Evolutionary conservation across 2,888 invertebrate species (phyloP), one percentile per base, ranked within the genome.

Genomic region (Griposia aprilina): DNA sequence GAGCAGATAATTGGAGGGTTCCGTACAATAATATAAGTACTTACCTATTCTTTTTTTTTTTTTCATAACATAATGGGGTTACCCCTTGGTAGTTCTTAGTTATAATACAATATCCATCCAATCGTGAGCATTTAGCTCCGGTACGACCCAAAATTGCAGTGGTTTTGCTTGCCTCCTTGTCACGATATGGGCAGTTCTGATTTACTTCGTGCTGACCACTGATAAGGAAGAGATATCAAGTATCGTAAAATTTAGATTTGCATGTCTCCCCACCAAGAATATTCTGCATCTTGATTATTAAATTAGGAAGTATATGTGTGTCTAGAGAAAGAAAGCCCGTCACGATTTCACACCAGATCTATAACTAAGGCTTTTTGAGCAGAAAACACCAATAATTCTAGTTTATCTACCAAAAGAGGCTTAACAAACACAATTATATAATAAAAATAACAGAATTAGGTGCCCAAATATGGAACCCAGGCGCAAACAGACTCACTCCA

Each of bases 401-500:
- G 52, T 66, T 36, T 55, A 30, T 55, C 65, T 45, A 5, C 52
- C 20, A 48, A 63, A 80, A 76, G 17, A 62, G 10, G 5, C 36
- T 45, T 52, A 10, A 65, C 23, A 76, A 78, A 71, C 59, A 62
- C 23, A 70, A 59, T 70, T 62, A 69, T 72, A 75, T 10, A 78
- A 69, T 82, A 62, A 59, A 66, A 57, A 41, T 60, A 76, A 69
- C 70, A 79, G 66, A 70, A 82, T 80, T 62, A 78, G 83, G 41
- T 78, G 72, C 62, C 65, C 55, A 74, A 78, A 81, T 76, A 81
- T 78, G 81, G 82, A 85, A 83, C 80, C 77, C 78, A 74, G 66
- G 26, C 65, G 26, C 55, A 72, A 84, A 87, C 84, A 86, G 74
- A 88, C 85, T 74, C 85, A 81, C 82, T 73, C 83, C 81, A 89